These are phyloP conservation scores for Hyles euphorbiae DNA, from an alignment of 1,140 invertebrate genomes.

Conservation along the genomic window DNA sequence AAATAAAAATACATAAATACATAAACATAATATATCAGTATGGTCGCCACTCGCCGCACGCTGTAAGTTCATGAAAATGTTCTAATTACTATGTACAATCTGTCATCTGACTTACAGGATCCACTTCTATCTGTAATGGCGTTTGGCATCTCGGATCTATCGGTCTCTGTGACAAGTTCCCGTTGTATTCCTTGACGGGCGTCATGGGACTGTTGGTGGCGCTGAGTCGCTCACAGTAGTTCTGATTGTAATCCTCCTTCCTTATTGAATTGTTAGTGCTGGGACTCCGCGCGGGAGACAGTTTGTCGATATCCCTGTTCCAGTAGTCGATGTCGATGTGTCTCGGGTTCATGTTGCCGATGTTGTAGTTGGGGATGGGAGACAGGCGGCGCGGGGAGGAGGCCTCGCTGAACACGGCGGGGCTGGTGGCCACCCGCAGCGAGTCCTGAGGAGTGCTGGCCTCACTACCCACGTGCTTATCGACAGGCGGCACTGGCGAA, in stretches of 20 bases:
- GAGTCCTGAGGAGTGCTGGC: slow-evolving; percentile 59
- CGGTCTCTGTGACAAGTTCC: slow-evolving; percentile 44
- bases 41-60: too few relatives aligned
- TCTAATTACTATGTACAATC: too few relatives aligned
- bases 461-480: slow-evolving; percentile 32
- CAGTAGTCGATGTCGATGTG: slow-evolving; percentile 70
- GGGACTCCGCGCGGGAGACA: slow-evolving; percentile 46
- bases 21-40: too few relatives aligned
- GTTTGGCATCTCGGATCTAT: slow-evolving; percentile 63
- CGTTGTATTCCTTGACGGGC: slow-evolving; percentile 55
- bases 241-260: slow-evolving; percentile 65
- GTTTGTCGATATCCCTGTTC: slow-evolving; percentile 58
- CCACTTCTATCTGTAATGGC: slow-evolving; percentile 79
- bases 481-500: slow-evolving; percentile 40
- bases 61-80: too few relatives aligned
- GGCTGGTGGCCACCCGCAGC: slow-evolving; percentile 51
- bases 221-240: slow-evolving; percentile 64
- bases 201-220: slow-evolving; percentile 51
- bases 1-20: slow-evolving; percentile 2
- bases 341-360: slow-evolving; percentile 73
- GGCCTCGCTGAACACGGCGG: slow-evolving; percentile 62
- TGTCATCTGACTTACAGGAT: slow-evolving; percentile 76
- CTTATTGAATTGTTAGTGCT: slow-evolving; percentile 52
- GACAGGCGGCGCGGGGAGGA: slow-evolving; percentile 65
- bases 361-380: slow-evolving; percentile 70